These are phyloP conservation scores for Oegoconia quadripuncta DNA, from an alignment of 2,888 invertebrate species.

Conservation along the genomic window DNA sequence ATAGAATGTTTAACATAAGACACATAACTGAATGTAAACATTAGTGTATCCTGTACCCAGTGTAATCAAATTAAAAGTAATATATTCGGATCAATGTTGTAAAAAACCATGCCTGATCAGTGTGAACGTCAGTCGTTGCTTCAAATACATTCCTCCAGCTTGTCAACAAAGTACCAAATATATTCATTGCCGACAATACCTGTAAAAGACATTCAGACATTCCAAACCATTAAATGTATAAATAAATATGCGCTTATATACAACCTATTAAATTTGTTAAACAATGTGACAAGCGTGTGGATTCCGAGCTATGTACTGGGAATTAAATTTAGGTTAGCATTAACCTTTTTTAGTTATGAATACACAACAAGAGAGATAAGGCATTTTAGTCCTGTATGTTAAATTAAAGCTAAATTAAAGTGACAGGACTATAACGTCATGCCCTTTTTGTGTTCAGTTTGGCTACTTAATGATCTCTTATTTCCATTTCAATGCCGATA, in stretches of 20 bases:
- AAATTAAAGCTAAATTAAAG: too few relatives aligned
- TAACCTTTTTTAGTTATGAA: too few relatives aligned
- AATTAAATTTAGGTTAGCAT: too few relatives aligned
- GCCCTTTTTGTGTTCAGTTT: too few relatives aligned
- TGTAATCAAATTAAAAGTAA: constrained; percentile 33
- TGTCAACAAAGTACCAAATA: constrained; percentile 29
- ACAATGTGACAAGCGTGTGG: constrained; percentile 55
- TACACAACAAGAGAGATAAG: too few relatives aligned
- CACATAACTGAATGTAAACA: constrained; percentile 42
- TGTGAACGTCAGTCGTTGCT: constrained; percentile 36
- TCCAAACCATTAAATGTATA: constrained; percentile 56
- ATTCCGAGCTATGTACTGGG: too few relatives aligned
- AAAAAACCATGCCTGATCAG: constrained; percentile 21
- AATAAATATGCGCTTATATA: constrained; percentile 70
- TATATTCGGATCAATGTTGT: constrained; percentile 29
- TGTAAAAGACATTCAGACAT: constrained; percentile 56
- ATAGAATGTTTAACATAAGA: constrained; percentile 58
- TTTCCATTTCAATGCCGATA: too few relatives aligned
- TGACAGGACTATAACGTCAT: too few relatives aligned
- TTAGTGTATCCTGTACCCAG: constrained; percentile 36
- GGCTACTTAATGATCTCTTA: too few relatives aligned
- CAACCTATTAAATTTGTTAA: constrained; percentile 56
- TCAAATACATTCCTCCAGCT: constrained; percentile 55
- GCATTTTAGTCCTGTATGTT: too few relatives aligned
- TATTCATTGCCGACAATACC: constrained; percentile 35